phyloP scores from a whole-genome alignment of 2,113 vertebrate genomes.

The Ceyx melanurus region DNA sequence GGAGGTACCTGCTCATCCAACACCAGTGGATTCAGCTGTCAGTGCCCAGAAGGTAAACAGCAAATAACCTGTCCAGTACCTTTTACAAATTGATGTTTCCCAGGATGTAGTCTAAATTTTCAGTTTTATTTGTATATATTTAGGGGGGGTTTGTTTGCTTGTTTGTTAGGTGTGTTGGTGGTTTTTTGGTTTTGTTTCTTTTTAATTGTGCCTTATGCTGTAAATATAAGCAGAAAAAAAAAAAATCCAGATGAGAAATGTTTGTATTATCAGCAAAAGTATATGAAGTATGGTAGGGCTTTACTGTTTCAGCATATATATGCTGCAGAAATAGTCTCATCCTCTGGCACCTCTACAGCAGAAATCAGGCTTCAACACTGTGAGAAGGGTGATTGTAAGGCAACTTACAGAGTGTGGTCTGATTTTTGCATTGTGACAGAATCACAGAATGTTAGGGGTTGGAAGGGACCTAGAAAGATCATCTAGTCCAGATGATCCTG shows the following conservation, averaged over 20 bases:
- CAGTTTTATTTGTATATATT: neutral
- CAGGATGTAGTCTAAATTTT: neutral
- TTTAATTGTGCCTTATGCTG: neutral
- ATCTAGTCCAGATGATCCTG: no score
- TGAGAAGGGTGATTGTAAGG: neutral
- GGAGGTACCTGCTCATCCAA: conserved; percentile 88
- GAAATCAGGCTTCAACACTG: neutral
- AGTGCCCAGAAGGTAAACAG: conserved; percentile 87
- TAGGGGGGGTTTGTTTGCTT: no score
- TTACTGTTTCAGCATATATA: neutral
- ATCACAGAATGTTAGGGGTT: no score
- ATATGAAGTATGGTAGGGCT: neutral
- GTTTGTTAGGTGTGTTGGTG: no score
- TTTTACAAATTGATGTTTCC: neutral
- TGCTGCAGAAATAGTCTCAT: neutral
- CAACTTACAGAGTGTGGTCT: neutral
- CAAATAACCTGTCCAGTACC: neutral
- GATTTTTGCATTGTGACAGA: neutral
- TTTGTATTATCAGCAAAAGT: neutral
- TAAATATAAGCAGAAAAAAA: neutral
- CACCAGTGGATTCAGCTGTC: conserved; percentile 86
- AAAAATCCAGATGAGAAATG: neutral
- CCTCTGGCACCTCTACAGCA: neutral
- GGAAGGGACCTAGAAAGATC: no score
- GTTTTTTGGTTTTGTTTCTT: neutral